Percentiles rank a stretch among this genome's conserved stretches.
These are phyloP conservation scores for Microvelia longipes DNA, from an alignment of 1,140 invertebrate species.

Conservation along the genomic window DNA sequence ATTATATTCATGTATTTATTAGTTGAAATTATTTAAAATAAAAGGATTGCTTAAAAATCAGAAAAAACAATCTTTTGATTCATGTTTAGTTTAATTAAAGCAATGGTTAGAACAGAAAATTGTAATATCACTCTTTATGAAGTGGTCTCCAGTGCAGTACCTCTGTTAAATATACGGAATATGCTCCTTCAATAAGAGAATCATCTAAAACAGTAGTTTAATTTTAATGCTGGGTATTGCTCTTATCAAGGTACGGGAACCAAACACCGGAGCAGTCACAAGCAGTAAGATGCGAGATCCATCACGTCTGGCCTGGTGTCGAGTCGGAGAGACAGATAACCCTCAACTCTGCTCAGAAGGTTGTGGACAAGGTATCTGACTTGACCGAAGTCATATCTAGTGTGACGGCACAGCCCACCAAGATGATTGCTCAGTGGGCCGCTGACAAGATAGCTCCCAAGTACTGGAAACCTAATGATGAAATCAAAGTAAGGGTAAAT, in stretches of 20 bases:
- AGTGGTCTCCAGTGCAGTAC: no score
- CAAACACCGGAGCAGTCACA: conserved; percentile 51
- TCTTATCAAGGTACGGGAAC: conserved; percentile 62
- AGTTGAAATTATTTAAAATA: no score
- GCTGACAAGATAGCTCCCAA: conserved; percentile 61
- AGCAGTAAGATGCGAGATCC: conserved; percentile 46
- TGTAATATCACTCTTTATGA: no score
- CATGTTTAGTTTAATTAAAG: no score
- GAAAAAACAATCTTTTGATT: no score
- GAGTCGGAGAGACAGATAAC: conserved; percentile 23
- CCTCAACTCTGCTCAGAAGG: conserved; percentile 55
- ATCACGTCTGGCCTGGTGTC: conserved; percentile 66
- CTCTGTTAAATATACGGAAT: no score
- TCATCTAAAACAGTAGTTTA: no score
- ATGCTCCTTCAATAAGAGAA: no score
- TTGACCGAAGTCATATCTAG: conserved; percentile 51
- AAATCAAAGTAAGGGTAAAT: conserved; percentile 51
- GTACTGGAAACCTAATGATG: conserved; percentile 66
- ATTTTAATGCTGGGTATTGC: no score
- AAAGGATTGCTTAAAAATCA: no score
- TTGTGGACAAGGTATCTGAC: conserved; percentile 56
- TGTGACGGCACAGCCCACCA: conserved; percentile 53
- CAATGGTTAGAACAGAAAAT: no score
- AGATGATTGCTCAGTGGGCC: conserved; percentile 50
- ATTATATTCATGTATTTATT: no score